Evolutionary conservation across 2,113 vertebrate species (phyloP), one percentile per base, ranked within the genome.

Genomic region (Sula dactylatra): DNA sequence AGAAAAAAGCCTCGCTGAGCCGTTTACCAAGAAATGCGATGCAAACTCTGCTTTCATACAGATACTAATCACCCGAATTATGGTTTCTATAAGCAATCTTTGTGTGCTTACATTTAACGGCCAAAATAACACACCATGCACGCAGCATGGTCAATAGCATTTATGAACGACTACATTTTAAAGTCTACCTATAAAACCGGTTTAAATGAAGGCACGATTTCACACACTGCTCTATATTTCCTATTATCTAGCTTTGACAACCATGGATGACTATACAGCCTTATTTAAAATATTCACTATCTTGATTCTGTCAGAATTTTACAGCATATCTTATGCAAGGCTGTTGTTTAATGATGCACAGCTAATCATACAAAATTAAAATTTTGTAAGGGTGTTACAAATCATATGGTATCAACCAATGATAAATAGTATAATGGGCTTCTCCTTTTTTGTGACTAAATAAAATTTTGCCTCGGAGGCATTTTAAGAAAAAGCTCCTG

Each of bases 321-420:
- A 98, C 97, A 98, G 98, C 98, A 97, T 91, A 98, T 98, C 98
- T 98, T 98, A 98, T 98, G 97, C 98, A 98, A 99, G 98, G 97
- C 99, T 99, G 98, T 99, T 99, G 98, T 99, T 99, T 99, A 99
- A 99, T 99, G 99, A 99, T 98, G 99, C 99, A 99, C 98, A 99
- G 99, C 99, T 99, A 99, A 99, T 99, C 99, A 99, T 99, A 99
- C 99, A 99, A 99, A 99, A 99, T 99, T 99, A 99, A 99, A 99
- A 99, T 99, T 99, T 99, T 99, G 99, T 98, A 98, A 98, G 98
- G 98, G 97, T 98, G 97, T 98, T 98, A 98, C 98, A 98, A 99
- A 99, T 99, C 99, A 99, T 99, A 99, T 98, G 98, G 98, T 98
- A 99, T 98, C 98, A 98, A 97, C 98, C 97, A 98, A 98, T 99